Percentiles rank a stretch among this genome's conserved stretches.
phyloP scores from a whole-genome alignment of 2,797 vertebrate genomes.

The Typhlichthys subterraneus region DNA sequence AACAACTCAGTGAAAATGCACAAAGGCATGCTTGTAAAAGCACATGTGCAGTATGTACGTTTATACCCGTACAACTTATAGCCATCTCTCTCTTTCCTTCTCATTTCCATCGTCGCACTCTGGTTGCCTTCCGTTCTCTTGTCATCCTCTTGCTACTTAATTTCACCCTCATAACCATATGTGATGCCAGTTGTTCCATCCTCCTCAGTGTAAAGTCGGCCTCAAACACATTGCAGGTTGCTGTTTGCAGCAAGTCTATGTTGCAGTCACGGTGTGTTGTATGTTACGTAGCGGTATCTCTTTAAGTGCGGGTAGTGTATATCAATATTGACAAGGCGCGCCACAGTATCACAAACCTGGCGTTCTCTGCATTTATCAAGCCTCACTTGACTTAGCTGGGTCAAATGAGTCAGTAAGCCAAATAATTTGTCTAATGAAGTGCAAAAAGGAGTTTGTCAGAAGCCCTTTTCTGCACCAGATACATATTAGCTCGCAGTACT shows the following conservation, averaged over 20 bases:
- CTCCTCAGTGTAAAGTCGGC: constrained; percentile 45
- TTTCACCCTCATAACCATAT: constrained; percentile 38
- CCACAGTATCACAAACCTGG: constrained; percentile 11
- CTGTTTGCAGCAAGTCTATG: constrained; percentile 64
- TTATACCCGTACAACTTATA: neutral
- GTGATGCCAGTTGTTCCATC: constrained; percentile 66
- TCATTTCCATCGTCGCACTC: constrained; percentile 13
- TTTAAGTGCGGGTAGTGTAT: constrained; percentile 6
- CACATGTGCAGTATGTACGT: neutral
- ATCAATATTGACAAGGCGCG: constrained; percentile 32
- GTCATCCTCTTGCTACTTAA: constrained; percentile 23
- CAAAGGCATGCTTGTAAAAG: neutral
- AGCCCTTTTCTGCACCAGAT: constrained; percentile 43
- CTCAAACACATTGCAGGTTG: constrained; percentile 54
- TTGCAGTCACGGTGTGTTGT: constrained; percentile 41
- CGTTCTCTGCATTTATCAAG: constrained; percentile 46
- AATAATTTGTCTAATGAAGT: constrained; percentile 75
- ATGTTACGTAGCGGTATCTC: constrained; percentile 3
- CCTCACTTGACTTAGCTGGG: constrained; percentile 55
- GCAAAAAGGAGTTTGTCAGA: constrained; percentile 62
- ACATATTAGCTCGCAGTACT: constrained; percentile 51
- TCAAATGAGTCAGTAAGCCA: constrained; percentile 70
- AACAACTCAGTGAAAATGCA: neutral
- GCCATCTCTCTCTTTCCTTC: constrained; percentile 11
- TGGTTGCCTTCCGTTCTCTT: constrained; percentile 13